phyloP scores from a whole-genome alignment of 1,140 invertebrate genomes.

The Lasioglossum baleicum region DNA sequence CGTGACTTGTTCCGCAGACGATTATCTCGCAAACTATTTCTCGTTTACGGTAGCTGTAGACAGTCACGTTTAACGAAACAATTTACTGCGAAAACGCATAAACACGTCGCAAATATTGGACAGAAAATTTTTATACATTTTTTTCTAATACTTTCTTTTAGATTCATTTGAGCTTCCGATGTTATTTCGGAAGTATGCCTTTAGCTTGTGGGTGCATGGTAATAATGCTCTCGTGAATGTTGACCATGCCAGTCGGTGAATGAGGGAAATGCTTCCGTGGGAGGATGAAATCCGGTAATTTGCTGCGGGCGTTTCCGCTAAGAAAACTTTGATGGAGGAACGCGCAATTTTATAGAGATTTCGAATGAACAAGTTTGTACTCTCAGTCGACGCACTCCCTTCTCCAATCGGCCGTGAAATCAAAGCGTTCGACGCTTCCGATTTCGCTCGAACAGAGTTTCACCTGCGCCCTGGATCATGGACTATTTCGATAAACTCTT shows the following conservation, averaged over 20 bases:
- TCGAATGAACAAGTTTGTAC: neutral
- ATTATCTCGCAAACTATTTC: neutral
- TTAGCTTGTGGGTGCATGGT: too few relatives aligned
- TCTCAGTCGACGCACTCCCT: neutral
- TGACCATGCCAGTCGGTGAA: too few relatives aligned
- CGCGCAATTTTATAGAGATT: neutral
- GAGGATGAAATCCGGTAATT: neutral
- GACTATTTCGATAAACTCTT: neutral
- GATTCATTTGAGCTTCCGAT: too few relatives aligned
- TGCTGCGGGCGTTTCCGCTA: neutral
- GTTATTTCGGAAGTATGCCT: too few relatives aligned
- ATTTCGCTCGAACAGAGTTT: neutral
- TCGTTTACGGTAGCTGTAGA: neutral
- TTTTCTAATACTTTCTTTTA: too few relatives aligned
- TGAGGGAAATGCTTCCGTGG: neutral
- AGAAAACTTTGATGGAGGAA: neutral
- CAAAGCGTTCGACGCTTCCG: neutral
- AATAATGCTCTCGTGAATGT: too few relatives aligned
- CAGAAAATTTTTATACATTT: too few relatives aligned
- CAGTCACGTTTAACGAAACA: too few relatives aligned
- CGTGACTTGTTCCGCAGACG: neutral
- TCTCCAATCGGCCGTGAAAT: slow-evolving; percentile 2
- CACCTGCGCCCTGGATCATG: neutral
- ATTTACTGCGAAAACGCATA: too few relatives aligned
- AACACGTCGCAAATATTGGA: too few relatives aligned